Evolutionary conservation across 2,888 invertebrate genomes (phyloP), one percentile per base, ranked within the genome.

Genomic region (Caenorhabditis sp.): DNA sequence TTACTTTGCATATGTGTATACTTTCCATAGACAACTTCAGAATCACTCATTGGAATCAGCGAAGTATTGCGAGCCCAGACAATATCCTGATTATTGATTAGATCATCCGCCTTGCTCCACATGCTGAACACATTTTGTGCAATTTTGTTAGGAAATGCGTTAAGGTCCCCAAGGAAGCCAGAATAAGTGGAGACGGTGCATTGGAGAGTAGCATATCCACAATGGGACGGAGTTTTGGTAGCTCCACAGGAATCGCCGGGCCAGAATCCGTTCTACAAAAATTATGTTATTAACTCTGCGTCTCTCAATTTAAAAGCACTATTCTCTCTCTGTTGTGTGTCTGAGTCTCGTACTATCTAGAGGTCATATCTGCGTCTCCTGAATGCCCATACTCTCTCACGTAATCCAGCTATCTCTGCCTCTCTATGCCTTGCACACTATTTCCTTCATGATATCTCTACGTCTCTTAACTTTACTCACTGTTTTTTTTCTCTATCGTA

Each of bases 1-100:
- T 84, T 84, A 10, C 79, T 82, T 38, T 83, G 70, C 79, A 82
- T 80, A 66, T 84, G 84, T 23, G 77, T 76, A 26, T 76, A 71
- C 0, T 52, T 38, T 2, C 59, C 63, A 56, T 83, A 83, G 8
- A 71, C 62, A 31, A 70, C 61, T 38, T 69, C 67, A 27, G 20
- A 75, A 50, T 75, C 74, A 25, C 74, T 71, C 21, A 69, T 61
- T 12, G 83, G 82, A 31, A 84, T 79, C 7, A 80, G 59, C 2
- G 78, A 74, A 10, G 84, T 84, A 1, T 82, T 78, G 25, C 74
- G 62, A 12, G 80, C 82, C 83, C 83, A 84, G 1, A 80, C 79
- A n/a, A 67, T 58, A 62, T 82, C 77, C 10, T 72, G 63, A 77
- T 78, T 77, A 66, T 74, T 67, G 58, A 84, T 84, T 25, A 84